A percentile compares a stretch with the other conserved stretches of the same genome.
phyloP scores from a whole-genome alignment of 2,797 vertebrate species.

The Neosilurus hyrtlii region DNA sequence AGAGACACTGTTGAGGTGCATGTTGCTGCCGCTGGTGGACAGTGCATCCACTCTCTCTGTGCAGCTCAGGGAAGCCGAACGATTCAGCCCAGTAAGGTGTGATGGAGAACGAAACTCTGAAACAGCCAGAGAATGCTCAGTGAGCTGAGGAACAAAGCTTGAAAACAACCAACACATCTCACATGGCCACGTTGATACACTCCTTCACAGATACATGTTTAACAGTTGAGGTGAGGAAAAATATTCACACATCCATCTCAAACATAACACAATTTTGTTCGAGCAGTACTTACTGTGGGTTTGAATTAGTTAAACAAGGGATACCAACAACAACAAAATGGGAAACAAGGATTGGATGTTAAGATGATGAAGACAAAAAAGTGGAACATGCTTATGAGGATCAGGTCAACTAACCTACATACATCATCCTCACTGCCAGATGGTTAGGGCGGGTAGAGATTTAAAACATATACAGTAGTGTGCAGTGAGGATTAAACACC shows the following conservation, averaged over 20 bases:
- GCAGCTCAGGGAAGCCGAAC: slow-evolving; percentile 86
- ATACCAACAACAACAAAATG: slow-evolving; percentile 23
- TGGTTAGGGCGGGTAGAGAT: neutral
- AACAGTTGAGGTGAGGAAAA: neutral
- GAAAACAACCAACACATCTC: neutral
- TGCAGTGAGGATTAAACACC: too few relatives aligned
- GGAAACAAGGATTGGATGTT: slow-evolving; percentile 24
- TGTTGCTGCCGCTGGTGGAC: slow-evolving; percentile 75
- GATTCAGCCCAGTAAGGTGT: slow-evolving; percentile 81
- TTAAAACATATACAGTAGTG: neutral
- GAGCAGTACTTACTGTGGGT: slow-evolving; percentile 9
- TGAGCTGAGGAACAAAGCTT: neutral
- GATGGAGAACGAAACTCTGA: slow-evolving; percentile 87
- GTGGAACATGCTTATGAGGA: slow-evolving; percentile 6
- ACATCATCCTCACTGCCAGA: neutral
- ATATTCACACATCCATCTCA: slow-evolving; percentile 16
- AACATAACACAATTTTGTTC: slow-evolving; percentile 3
- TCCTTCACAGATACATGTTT: slow-evolving; percentile 31
- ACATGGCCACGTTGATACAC: slow-evolving; percentile 13
- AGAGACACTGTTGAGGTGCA: slow-evolving; percentile 73
- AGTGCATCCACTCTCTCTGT: slow-evolving; percentile 73
- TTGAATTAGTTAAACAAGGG: slow-evolving; percentile 1
- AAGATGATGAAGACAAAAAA: slow-evolving; percentile 22
- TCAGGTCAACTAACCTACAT: slow-evolving; percentile 6
- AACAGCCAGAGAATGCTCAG: slow-evolving; percentile 15